A percentile compares a stretch with the other conserved stretches of the same genome.
These are phyloP conservation scores for Oikopleura dioica DNA, from an alignment of 23 tunicate genomes.

Conservation along the genomic window DNA sequence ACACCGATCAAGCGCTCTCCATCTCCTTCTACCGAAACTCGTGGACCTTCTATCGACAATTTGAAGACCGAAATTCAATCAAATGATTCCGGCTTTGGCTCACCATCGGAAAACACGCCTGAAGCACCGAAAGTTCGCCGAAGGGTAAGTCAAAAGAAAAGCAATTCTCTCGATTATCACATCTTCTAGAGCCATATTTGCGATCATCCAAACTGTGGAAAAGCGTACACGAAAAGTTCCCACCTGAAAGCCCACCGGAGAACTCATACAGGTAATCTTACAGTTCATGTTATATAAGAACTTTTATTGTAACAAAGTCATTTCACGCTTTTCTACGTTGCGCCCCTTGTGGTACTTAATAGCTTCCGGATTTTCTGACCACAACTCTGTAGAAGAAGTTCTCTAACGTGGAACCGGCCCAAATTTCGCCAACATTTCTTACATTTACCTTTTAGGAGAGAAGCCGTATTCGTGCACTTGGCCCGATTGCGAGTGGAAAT, in stretches of 20 bases:
- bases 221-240: slow-evolving; percentile 85
- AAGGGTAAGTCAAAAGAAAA: background rate
- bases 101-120: background rate
- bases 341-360: background rate
- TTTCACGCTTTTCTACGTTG: no score
- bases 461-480: slow-evolving; percentile 91
- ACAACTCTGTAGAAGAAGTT: no score
- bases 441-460: slow-evolving; percentile 68
- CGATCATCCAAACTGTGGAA: slow-evolving; percentile 69
- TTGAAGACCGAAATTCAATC: no score
- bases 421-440: no score
- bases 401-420: no score
- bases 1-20: background rate
- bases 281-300: no score
- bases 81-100: background rate
- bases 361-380: background rate
- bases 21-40: no score
- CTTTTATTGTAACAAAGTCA: no score
- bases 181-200: slow-evolving; percentile 29
- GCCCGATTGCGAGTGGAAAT: slow-evolving; percentile 94
- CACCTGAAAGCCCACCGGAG: slow-evolving; percentile 86
- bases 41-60: no score
- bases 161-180: background rate
- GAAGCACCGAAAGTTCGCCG: background rate
- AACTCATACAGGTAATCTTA: slow-evolving; percentile 64